Evolutionary conservation across 2,888 invertebrate species (phyloP), one percentile per base, ranked within the genome.

Genomic region (Lissonota sp.): DNA sequence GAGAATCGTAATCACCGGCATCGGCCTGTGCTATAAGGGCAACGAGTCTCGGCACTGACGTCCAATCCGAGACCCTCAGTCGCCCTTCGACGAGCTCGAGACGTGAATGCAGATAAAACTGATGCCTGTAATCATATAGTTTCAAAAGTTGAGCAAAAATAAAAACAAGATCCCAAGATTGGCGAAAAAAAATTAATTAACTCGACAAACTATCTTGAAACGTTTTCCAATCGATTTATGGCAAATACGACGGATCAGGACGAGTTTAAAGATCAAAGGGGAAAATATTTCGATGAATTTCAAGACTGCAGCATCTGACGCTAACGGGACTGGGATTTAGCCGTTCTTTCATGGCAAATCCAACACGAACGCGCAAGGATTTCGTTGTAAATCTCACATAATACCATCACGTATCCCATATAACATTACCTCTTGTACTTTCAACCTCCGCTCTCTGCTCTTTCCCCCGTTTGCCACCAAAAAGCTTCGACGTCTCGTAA

Each of bases 91-190:
- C 93, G 84, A 97, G 93, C 91, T 97, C 97, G 55, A 96, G 94
- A 88, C 96, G 95, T 1, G 97, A 96, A 92, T 98, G 97, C 84
- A 97, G 94, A 91, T 97, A 98, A 93, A 98, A 98, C 91, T 97
- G 95, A 92, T 97, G 94, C 87, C 95, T 95, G 93, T n/a, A 93
- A 93, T 78, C 69, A 76, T 42, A 76, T 42, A 76, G n/a, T 8
- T 53, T 75, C 67, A 58, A 12, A 66, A 73, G 37, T 63, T 70
- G 7, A 77, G 55, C 7, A 0, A 49, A 67, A 46, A 44, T 1
- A 26, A 26, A 26, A 26, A 26, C 26, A 26, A 26, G 26, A 26
- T 26, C 1, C 26, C 26, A 63, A 53, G 55, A 64, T 16, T 5
- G 49, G 53, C 10, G 26, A 5, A 5, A 67, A 53, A 53, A 57